Base-by-base conservation (phyloP, 2,113 vertebrate species). In the Strix uralensis region DNA sequence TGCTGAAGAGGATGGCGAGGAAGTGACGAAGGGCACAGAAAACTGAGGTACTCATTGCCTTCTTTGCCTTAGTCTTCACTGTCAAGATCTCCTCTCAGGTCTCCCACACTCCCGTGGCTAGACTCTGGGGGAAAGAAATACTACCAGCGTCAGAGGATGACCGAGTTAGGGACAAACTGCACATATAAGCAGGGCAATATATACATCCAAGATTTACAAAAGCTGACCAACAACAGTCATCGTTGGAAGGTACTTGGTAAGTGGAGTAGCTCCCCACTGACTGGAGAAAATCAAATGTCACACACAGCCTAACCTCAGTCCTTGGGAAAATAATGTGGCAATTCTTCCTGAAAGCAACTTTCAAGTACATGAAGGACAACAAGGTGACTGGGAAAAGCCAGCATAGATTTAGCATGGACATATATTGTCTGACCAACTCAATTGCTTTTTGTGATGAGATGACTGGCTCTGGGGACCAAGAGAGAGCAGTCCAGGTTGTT, bases 101-200 rank as follows among this genome's bases (percentile, higher is more conserved):
- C 16, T 88, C 55, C 51, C 54, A 77, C 72, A 20, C 11, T 81
- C 46, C 77, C 51, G 51, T 71, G 13, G 89, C 46, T 65, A n/a
- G 2, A 3, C 14, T 91, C 71, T 86, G 47, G n/a, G 16, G 22
- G 26, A 89, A 91, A 81, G 57, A 90, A 91, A 83, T 49, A 69
- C 95, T 94, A 10, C n/a, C 59, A 58, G 4, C 4, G 1, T 66
- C 72, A 96, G 57, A 70, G 25, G 18, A 86, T 65, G 16, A 78
- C 30, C 6, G 52, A 84, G 55, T 55, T 20, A 52, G 14, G 29
- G 47, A 71, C 42, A 74, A 88, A 91, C 32, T 20, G 20, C 15
- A 71, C 0, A 2, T 5, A 18, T 2, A 55, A 80, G 36, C 9
- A 32, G 20, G 13, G 3, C 55, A 72, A 36, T 21, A 46, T 0